Percentiles rank a stretch among this genome's conserved stretches.
These are phyloP conservation scores for Myoxocephalus aenaeus DNA, from an alignment of 2,797 vertebrate genomes.

Conservation along the genomic window DNA sequence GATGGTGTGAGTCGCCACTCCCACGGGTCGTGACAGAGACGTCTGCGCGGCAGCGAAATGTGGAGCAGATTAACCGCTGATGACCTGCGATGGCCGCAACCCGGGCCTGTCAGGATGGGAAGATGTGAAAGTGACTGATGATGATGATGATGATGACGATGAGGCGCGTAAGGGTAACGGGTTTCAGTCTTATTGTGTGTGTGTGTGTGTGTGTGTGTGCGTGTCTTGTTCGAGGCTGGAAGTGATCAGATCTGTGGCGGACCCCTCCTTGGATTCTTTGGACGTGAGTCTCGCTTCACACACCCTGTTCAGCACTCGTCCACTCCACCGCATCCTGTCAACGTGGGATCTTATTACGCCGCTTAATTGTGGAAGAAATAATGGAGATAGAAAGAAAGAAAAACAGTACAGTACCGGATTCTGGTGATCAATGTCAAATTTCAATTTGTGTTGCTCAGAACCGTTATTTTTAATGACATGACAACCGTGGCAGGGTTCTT, in stretches of 20 bases:
- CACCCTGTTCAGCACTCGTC: conserved; percentile 51
- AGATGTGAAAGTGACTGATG: conserved; percentile 74
- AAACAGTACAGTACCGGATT: conserved; percentile 29
- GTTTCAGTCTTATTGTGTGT: conserved; percentile 23
- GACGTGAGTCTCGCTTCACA: conserved; percentile 68
- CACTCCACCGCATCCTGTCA: conserved; percentile 39
- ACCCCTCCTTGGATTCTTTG: conserved; percentile 73
- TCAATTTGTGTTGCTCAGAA: conserved; percentile 5
- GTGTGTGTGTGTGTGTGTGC: conserved; percentile 48
- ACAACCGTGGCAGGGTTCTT: conserved; percentile 25
- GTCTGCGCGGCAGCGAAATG: conserved; percentile 76
- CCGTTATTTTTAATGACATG: not conserved
- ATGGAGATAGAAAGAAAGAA: not conserved
- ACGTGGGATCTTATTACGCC: conserved; percentile 39
- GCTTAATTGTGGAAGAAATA: conserved; percentile 21
- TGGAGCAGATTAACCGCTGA: conserved; percentile 77
- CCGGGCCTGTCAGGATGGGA: conserved; percentile 52
- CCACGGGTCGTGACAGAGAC: conserved; percentile 79
- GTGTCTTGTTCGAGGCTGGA: conserved; percentile 65
- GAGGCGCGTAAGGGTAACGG: conserved; percentile 52
- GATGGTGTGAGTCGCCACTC: conserved; percentile 81
- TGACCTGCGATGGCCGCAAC: conserved; percentile 72
- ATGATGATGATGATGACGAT: conserved; percentile 73
- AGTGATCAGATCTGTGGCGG: conserved; percentile 69
- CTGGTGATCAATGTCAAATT: conserved; percentile 49